A percentile compares a stretch with the other conserved stretches of the same genome.
Evolutionary conservation across 1,140 invertebrate species (phyloP).

Genomic region (Orius insidiosus): DNA sequence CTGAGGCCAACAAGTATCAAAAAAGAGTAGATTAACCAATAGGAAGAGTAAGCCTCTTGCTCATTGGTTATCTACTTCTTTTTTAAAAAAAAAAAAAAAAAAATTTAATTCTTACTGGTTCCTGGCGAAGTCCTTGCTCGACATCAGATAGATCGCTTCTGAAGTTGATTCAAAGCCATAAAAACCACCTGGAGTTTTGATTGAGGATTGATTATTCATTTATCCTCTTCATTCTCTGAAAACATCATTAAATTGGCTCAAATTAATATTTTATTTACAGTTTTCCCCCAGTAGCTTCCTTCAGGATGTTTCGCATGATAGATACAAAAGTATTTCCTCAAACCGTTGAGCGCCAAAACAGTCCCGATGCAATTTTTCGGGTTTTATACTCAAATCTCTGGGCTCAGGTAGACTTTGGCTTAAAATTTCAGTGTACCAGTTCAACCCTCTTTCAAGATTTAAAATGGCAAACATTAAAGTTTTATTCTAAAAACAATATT

Average conservation of each 20-base stretch:
- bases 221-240: constrained; percentile 37
- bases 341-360: constrained; percentile 86
- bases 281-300: constrained; percentile 1
- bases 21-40: too few relatives aligned
- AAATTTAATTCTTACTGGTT: constrained; percentile 14
- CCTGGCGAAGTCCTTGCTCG: constrained; percentile 26
- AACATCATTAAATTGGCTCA: too few relatives aligned
- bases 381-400: constrained; percentile 75
- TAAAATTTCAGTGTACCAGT: constrained; percentile 76
- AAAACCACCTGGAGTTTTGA: constrained; percentile 45
- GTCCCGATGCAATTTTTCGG: constrained; percentile 94
- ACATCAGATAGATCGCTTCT: constrained; percentile 45
- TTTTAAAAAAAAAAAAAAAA: too few relatives aligned
- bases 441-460: constrained; percentile 74
- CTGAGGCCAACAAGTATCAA: too few relatives aligned
- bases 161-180: constrained; percentile 58
- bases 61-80: too few relatives aligned
- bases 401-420: constrained; percentile 65
- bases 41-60: too few relatives aligned
- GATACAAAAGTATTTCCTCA: constrained; percentile 94
- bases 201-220: constrained; percentile 42
- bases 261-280: too few relatives aligned
- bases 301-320: constrained; percentile 86
- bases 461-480: constrained; percentile 86
- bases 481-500: constrained; percentile 44